phyloP scores from a whole-genome alignment of 2,797 vertebrate species.

The Percopsis omiscomaycus region DNA sequence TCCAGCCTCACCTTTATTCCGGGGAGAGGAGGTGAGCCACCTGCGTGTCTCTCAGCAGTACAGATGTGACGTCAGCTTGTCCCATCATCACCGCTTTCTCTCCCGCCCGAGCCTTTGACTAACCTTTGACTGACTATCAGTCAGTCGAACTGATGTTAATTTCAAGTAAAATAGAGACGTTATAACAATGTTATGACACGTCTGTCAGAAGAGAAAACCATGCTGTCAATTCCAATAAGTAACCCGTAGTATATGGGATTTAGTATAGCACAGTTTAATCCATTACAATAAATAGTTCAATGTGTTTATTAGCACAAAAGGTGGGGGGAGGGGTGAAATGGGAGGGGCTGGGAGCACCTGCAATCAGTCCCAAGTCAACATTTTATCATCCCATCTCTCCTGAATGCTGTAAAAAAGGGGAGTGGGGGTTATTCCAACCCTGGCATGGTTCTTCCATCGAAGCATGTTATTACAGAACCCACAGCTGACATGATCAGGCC shows the following conservation, averaged over 20 bases:
- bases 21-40: not conserved
- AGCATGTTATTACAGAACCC: slow-evolving; percentile 54
- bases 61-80: not conserved
- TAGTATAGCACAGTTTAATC: slow-evolving; percentile 10
- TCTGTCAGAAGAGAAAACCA: too few species aligned
- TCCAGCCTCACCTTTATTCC: not conserved
- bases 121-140: too few species aligned
- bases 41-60: not conserved
- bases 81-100: not conserved
- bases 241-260: not conserved
- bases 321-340: slow-evolving; percentile 1
- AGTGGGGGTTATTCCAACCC: slow-evolving; percentile 25
- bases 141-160: too few species aligned
- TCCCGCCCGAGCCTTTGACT: not conserved
- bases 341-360: slow-evolving; percentile 27
- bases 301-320: slow-evolving; percentile 21
- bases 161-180: too few species aligned
- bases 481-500: slow-evolving; percentile 49
- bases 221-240: not conserved
- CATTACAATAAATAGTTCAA: not conserved
- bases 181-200: not conserved
- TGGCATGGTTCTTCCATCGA: slow-evolving; percentile 24
- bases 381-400: slow-evolving; percentile 27
- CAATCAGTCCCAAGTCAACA: slow-evolving; percentile 18
- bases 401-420: slow-evolving; percentile 26